Percentiles rank a stretch among this genome's conserved stretches.
Evolutionary conservation across 2,888 invertebrate genomes (phyloP).

Genomic region (Dasysyrphus albostriatus): DNA sequence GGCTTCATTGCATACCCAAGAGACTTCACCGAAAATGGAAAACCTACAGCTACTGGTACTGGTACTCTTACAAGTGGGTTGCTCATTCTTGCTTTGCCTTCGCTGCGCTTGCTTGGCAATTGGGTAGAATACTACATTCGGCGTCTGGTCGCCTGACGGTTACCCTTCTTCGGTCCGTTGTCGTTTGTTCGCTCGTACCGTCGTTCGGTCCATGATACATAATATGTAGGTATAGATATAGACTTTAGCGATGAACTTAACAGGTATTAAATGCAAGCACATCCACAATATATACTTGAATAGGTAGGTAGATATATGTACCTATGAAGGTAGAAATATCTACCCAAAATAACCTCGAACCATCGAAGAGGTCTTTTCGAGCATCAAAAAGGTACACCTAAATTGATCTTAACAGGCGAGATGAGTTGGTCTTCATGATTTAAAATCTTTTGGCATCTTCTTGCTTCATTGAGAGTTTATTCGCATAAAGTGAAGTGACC

Average conservation of each 20-base stretch:
- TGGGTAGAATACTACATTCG: conserved; percentile 28
- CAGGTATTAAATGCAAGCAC: conserved; percentile 2
- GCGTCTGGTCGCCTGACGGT: conserved; percentile 35
- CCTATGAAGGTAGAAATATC: conserved; percentile 27
- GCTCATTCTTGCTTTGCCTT: conserved; percentile 36
- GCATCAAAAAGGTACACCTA: conserved; percentile 9
- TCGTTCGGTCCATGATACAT: conserved; percentile 45
- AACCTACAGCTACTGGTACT: conserved; percentile 39
- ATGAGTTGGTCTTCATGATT: conserved; percentile 58
- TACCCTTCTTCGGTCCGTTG: conserved; percentile 53
- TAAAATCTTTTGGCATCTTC: conserved; percentile 46
- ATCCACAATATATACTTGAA: not conserved
- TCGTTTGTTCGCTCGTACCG: conserved; percentile 17
- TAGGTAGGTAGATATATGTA: conserved; percentile 13
- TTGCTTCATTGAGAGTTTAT: conserved; percentile 57
- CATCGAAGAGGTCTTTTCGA: not conserved
- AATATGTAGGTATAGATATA: conserved; percentile 23
- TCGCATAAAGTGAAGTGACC: conserved; percentile 9
- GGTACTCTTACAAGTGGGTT: conserved; percentile 65
- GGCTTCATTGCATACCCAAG: conserved; percentile 66
- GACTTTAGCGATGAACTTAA: conserved; percentile 62
- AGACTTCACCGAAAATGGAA: conserved; percentile 71
- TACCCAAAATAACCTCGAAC: not conserved
- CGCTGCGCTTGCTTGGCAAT: conserved; percentile 31
- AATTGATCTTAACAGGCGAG: conserved; percentile 16